Base-by-base conservation (phyloP, 2,797 vertebrate genomes). In the Pempheris klunzingeri region DNA sequence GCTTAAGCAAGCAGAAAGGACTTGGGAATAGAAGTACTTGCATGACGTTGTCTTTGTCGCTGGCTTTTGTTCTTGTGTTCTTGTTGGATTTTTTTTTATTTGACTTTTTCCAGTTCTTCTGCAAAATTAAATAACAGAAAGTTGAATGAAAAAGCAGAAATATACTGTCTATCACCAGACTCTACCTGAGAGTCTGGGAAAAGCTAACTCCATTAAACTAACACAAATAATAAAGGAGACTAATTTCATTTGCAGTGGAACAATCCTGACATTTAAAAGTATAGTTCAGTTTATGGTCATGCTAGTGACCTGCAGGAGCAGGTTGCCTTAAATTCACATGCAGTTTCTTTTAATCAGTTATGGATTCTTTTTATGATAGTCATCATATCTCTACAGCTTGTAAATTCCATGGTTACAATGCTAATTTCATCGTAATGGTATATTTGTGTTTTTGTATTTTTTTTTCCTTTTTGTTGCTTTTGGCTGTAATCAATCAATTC, bases 401-500 rank as follows among this genome's bases (percentile, higher is more conserved):
- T 90, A 87, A 92, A 88, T 87, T 82, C 79, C 89, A 90, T 82
- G 76, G 78, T 91, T 81, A 78, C 85, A 60, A 77, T 89, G 86
- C 67, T 92, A 81, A 82, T 87, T 88, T 91, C 77, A 86, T 87
- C 80, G 82, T 86, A 86, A 89, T 68, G 60, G 74, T 90, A 89
- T 90, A 84, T 87, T 82, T 89, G 64, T 87, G 67, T 87, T 87
- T 84, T 77, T 78, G 47, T 74, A 71, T 80, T 83, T 55, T 66
- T 78, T 83, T 59, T 78, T 67, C 73, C 49, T 83, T 90, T 84
- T 75, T 84, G 65, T 91, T 90, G 74, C 78, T 93, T 92, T 90
- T 85, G 88, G 92, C 91, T 94, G 87, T 92, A 92, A 94, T 93
- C 88, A 93, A 93, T 95, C 88, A 92, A 87, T 90, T 94, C 72